Conservation (phyloP, 2,113 vertebrate species). For the Megaceryle maxima region DNA sequence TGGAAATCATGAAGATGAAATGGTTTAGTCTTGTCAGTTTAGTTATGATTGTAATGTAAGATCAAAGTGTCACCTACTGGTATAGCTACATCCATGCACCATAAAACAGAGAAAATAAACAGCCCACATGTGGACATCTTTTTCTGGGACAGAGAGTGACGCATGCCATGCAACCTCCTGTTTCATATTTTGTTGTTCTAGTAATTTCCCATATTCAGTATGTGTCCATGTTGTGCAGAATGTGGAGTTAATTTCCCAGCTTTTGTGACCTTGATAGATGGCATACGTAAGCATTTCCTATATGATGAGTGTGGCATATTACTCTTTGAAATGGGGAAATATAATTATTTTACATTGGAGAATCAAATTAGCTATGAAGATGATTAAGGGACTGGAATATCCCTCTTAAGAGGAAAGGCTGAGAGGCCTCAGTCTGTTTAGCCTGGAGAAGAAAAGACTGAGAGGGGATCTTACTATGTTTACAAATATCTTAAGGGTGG, state of each 20-base stretch:
- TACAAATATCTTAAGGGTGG: too few species aligned
- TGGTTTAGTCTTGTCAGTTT: not conserved
- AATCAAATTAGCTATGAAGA: not conserved
- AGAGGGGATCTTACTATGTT: too few species aligned
- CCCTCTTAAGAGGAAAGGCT: too few species aligned
- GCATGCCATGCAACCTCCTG: not conserved
- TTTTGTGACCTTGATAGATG: not conserved
- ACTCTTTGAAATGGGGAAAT: not conserved
- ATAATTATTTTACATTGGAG: not conserved
- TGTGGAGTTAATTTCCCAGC: conserved; percentile 41
- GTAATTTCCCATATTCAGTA: not conserved
- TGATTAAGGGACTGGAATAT: too few species aligned
- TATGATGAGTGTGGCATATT: not conserved
- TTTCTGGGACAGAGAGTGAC: not conserved
- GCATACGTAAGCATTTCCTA: not conserved
- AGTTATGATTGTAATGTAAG: not conserved
- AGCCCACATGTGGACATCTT: not conserved
- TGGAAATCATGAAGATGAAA: not conserved
- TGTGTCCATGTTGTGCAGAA: conserved; percentile 1
- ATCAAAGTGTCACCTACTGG: not conserved
- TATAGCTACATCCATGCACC: not conserved
- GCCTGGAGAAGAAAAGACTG: too few species aligned
- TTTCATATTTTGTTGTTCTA: conserved; percentile 16
- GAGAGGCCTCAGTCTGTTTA: too few species aligned
- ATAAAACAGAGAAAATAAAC: not conserved